Conservation (phyloP, 2,888 invertebrate species). For the Caenorhabditis uteleia region DNA sequence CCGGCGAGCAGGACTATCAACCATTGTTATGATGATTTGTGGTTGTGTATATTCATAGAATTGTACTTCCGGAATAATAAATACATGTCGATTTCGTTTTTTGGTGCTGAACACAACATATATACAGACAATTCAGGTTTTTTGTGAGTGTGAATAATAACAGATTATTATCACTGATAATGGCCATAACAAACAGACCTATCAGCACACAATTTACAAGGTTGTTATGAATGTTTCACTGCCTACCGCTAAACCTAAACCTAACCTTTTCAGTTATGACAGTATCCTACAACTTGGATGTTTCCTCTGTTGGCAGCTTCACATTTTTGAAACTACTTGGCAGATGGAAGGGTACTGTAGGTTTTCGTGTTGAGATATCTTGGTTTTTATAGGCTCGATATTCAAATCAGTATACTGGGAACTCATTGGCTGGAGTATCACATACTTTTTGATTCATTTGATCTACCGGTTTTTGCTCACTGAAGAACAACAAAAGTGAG, state of each 20-base stretch:
- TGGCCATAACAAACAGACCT: neutral
- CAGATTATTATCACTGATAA: conserved; percentile 1
- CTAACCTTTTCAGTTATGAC: conserved; percentile 16
- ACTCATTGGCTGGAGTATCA: conserved; percentile 15
- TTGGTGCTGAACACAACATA: neutral
- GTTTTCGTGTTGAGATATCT: neutral
- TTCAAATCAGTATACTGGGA: conserved; percentile 21
- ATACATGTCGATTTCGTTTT: neutral
- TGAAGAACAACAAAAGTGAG: conserved; percentile 5
- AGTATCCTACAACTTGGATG: conserved; percentile 23
- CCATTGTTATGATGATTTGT: conserved; percentile 22
- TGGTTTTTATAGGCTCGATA: conserved; percentile 9
- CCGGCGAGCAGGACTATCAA: conserved; percentile 42
- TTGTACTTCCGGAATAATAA: no score
- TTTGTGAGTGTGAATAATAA: neutral
- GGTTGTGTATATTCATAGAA: no score
- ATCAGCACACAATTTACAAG: neutral
- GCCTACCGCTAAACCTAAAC: no score
- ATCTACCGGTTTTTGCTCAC: conserved; percentile 18
- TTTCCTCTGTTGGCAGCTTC: conserved; percentile 12
- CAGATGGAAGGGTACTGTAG: conserved; percentile 11
- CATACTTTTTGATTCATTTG: conserved; percentile 8
- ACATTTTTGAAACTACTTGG: conserved; percentile 25
- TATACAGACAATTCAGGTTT: neutral
- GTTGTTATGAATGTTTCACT: no score